Base-by-base conservation (phyloP, 2,113 vertebrate species). In the Peucedramus taeniatus region DNA sequence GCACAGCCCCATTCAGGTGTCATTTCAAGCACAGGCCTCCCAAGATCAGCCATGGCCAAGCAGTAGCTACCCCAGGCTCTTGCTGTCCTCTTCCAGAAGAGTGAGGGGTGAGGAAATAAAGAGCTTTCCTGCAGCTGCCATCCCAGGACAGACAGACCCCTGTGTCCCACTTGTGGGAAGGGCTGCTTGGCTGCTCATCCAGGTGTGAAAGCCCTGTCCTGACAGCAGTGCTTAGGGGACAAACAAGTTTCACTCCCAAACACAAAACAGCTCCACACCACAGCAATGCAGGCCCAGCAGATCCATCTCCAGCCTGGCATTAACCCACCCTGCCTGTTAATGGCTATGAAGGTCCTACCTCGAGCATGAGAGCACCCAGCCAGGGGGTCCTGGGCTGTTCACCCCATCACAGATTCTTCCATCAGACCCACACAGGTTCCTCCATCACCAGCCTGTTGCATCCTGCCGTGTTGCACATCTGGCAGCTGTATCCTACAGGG, bases 101-200 rank as follows among this genome's bases (percentile, higher is more conserved):
- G 53, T 0, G 4, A 44, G 44, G 44, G 47, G 1, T 19, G 47
- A 6, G 18, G 45, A 71, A 70, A 71, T 15, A 11, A 47, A n/a
- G 19, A 54, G 13, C 18, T 76, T 89, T 31, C 26, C 80, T 75
- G 24, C 61, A 33, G 66, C 65, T 78, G 66, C 79, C 24, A 53
- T 12, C 39, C 12, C 53, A 68, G 57, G 39, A 45, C 4, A 21
- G 50, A 45, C 45, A 84, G 30, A 71, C 37, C 23, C 37, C 0
- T 5, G 0, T 21, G 54, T 39, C 45, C 56, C 1, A 0, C 23
- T 31, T 1, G 0, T 26, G 66, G 15, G 5, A 64, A 42, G 64
- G 15, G 40, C 59, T 31, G 18, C 3, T 2, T 33, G n/a, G 45
- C 19, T 76, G 31, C 42, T 80, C 27, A 60, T 13, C 19, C 21